Evolutionary conservation across 1,140 invertebrate genomes (phyloP).

Genomic region (Drosophila kepulauana): DNA sequence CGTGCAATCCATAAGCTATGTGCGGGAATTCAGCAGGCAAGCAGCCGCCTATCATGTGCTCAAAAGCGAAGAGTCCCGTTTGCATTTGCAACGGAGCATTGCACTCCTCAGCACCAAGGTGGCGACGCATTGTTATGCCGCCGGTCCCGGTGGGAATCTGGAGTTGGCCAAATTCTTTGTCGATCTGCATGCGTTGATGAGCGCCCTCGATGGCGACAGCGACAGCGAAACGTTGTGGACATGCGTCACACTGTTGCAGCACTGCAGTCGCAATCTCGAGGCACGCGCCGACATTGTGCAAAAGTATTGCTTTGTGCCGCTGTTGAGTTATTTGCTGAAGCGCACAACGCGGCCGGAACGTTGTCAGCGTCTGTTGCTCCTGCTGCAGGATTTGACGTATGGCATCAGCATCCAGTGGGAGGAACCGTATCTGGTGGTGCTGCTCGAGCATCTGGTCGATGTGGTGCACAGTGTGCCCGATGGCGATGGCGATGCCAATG

Average conservation of each 20-base stretch:
- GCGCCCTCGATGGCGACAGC: slow-evolving; percentile 52
- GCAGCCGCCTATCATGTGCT: slow-evolving; percentile 55
- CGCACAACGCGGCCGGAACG: slow-evolving; percentile 78
- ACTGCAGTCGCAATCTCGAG: slow-evolving; percentile 85
- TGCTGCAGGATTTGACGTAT: slow-evolving; percentile 87
- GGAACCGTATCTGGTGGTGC: slow-evolving; percentile 86
- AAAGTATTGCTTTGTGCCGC: slow-evolving; percentile 86
- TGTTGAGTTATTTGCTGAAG: slow-evolving; percentile 85
- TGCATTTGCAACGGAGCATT: slow-evolving; percentile 72
- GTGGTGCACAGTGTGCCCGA: slow-evolving; percentile 58
- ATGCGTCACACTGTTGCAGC: slow-evolving; percentile 86
- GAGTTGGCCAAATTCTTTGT: slow-evolving; percentile 76
- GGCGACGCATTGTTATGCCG: slow-evolving; percentile 61
- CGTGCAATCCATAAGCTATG: slow-evolving; percentile 66
- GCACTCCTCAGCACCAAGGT: slow-evolving; percentile 73
- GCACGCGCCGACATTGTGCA: slow-evolving; percentile 86
- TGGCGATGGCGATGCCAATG: slow-evolving; percentile 9
- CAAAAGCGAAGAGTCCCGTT: slow-evolving; percentile 65
- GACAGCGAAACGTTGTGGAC: slow-evolving; percentile 85
- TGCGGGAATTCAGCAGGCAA: slow-evolving; percentile 74
- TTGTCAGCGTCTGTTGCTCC: slow-evolving; percentile 83
- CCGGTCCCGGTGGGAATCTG: slow-evolving; percentile 50
- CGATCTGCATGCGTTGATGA: slow-evolving; percentile 81
- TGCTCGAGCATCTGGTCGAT: slow-evolving; percentile 86
- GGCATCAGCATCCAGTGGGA: slow-evolving; percentile 87